Base-by-base conservation (phyloP, 2,797 vertebrate species). In the Buphagus erythrorhynchus region DNA sequence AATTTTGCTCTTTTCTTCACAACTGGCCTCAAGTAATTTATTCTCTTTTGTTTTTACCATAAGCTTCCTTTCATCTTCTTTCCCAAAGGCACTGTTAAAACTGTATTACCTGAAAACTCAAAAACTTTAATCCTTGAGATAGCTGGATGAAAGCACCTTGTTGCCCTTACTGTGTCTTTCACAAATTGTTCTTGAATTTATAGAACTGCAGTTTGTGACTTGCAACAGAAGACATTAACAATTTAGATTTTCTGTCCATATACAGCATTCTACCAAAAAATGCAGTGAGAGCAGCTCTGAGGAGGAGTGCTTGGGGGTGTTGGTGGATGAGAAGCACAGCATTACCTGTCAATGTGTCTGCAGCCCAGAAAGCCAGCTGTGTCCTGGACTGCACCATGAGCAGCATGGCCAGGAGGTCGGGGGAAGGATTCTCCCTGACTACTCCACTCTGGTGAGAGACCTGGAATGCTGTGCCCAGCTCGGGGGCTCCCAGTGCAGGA, bases 331-430 rank as follows among this genome's bases (percentile, higher is more conserved):
- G 48, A 22, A 54, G 54, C 19, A 29, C 38, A 45, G 3, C 54
- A 21, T 2, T 25, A 25, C 16, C 25, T 40, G 48, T 8, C 48
- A 33, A 2, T 6, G 36, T 33, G 33, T 5, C 19, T 68, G 82
- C 46, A 76, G 63, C 46, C 62, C 82, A 33, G 52, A 36, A 16
- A n/a, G 20, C 13, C 38, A n/a, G 1, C 28, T 9, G 38, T 16
- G 45, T 7, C 28, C 45, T 36, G 62, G 52, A 38, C 1, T 28
- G n/a, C n/a, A 24, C 1, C 59, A 16, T 1, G 0, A 20, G 38
- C 72, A 46, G 33, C 1, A 0, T 5, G 55, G 38, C 33, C 46
- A 40, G 55, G 13, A 40, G 38, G 18, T 17, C 40, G 16, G 40
- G 14, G 38, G 38, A 38, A 38, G 38, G 38, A 40, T 40, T 40